Percentiles rank a stretch among this genome's conserved stretches.
phyloP scores from a whole-genome alignment of 1,140 invertebrate genomes.

The Frieseomelitta varia region DNA sequence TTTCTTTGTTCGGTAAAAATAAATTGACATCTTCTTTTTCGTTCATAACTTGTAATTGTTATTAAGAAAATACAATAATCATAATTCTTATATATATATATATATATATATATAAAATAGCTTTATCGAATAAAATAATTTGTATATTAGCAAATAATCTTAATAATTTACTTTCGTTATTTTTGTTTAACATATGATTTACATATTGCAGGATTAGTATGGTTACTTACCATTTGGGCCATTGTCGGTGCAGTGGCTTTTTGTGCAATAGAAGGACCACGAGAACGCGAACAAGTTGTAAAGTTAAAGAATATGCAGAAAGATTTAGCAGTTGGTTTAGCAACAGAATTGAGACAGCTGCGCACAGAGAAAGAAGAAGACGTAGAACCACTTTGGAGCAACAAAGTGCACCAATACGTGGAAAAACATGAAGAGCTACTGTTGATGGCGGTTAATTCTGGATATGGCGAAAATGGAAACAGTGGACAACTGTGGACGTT shows the following conservation, averaged over 20 bases:
- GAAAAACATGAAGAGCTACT: conserved; percentile 82
- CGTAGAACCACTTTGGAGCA: conserved; percentile 81
- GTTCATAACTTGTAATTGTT: not conserved
- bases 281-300: conserved; percentile 81
- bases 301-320: conserved; percentile 81
- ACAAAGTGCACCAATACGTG: conserved; percentile 82
- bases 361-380: conserved; percentile 75
- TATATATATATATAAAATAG: no score
- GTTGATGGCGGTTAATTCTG: conserved; percentile 82
- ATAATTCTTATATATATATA: no score
- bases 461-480: conserved; percentile 82
- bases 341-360: conserved; percentile 82
- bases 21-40: not conserved
- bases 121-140: not conserved
- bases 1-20: conserved; percentile 78
- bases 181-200: not conserved
- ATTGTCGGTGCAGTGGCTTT: conserved; percentile 84
- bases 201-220: conserved; percentile 78
- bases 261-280: conserved; percentile 84
- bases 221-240: conserved; percentile 83
- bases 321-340: conserved; percentile 81
- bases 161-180: not conserved
- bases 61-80: not conserved
- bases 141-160: not conserved
- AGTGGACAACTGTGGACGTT: conserved; percentile 84